Evolutionary conservation across 2,888 invertebrate species (phyloP), one percentile per base, ranked within the genome.

Genomic region (Tinea pellionella): DNA sequence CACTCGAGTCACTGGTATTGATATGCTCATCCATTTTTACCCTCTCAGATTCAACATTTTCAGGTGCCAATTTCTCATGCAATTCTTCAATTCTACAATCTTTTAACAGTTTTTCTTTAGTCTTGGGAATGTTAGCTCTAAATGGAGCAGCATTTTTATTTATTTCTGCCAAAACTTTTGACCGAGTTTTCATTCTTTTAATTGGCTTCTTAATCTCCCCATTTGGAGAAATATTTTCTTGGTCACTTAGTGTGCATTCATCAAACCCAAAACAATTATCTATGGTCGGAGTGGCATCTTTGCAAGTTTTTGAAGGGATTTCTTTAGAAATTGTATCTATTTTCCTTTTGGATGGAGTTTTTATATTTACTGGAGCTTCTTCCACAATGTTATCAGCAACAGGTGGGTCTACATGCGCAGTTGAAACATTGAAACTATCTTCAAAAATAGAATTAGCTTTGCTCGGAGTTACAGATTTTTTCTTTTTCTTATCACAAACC

Each of bases 261-360:
- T 88, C 84, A 74, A 88, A 88, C 1, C 88, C 88, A 68, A 88
- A 88, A 63, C 73, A 85, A 63, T 80, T 81, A 15, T 63, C 63
- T 11, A 64, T n/a, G 2, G 30, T 57, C 8, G 32, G 29, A 9
- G 19, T n/a, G 19, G 30, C 64, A 30, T 67, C 67, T 57, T 69
- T 63, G 60, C 66, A 67, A 60, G 63, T 69, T 66, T 65, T 70
- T 61, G 62, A 63, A 67, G 60, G 59, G 63, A 62, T 59, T 61
- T 64, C 62, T 51, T 55, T 62, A 59, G 13, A n/a, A n/a, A n/a
- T 43, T 16, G 61, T 61, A 57, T 30, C 67, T 60, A 68, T 70
- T 59, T 64, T 61, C 32, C 62, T 61, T 61, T 63, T 65, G 37
- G 63, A 64, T 51, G 61, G 61, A 64, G 13, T 68, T 68, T 18